Evolutionary conservation across 2,113 vertebrate species (phyloP), one percentile per base, ranked within the genome.

Genomic region (Chamaetylas fuelleborni): DNA sequence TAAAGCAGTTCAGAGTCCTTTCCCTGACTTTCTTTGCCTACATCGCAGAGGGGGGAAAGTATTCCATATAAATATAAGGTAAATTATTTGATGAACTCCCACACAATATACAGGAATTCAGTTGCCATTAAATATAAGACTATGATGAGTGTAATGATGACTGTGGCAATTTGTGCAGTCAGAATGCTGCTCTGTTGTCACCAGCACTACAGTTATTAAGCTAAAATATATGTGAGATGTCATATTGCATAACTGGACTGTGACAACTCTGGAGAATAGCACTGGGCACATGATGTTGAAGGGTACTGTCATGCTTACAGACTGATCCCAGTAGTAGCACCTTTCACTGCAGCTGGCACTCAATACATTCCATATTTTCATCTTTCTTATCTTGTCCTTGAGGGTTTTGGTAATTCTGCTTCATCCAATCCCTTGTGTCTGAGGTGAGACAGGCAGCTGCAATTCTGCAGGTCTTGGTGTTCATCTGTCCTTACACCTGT

Each of bases 11-110:
- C 42, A 62, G 40, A 18, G 19, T 57, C 33, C 20, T 77, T 82
- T 61, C 23, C 31, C 29, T 81, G 26, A 12, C 9, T 81, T 58
- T 45, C 33, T 33, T 51, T 51, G 17, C 48, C 50, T 70, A 15
- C 9, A 20, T 62, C 0, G 0, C 14, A 5, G 6, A 42, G 10
- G 14, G 7, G 2, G 15, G 53, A 81, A 81, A 77, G 9, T 47
- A 61, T 70, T 93, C 16, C 8, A 12, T 66, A 28, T 60, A 3
- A 90, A 43, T 50, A 8, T 5, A 85, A 69, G 31, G 29, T 34
- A n/a, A 83, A 93, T 74, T 5, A 12, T 57, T 65, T 83, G 0
- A 76, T 77, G 29, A 58, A 60, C 22, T 58, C 23, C 13, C 18
- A 60, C 33, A 64, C 38, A 77, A 62, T 9, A 11, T 40, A 9